Evolutionary conservation across 1,140 invertebrate species (phyloP), one percentile per base, ranked within the genome.

Genomic region (Ostrea denselamellosa): DNA sequence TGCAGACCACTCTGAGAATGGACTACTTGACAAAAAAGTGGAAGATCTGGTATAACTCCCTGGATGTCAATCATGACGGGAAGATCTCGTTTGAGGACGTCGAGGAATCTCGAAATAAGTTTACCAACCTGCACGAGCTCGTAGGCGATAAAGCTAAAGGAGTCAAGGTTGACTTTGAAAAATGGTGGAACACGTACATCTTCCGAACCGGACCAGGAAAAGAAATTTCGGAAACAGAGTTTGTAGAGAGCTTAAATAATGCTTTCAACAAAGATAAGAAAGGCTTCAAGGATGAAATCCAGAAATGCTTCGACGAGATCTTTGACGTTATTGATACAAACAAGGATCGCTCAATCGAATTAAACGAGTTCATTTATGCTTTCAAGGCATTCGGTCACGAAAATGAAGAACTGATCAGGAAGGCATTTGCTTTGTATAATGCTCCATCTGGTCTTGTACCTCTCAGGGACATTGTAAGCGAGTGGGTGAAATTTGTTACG

Each of bases 251-350:
- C 14, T 83, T 90, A 17, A 84, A 54, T 14, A 56, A 62, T 5
- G 62, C 89, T 10, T 90, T 85, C 71, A 71, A 12, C 0, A 65
- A 85, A 14, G 90, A 91, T 62, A 91, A 90, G 58, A 83, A 19
- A 7, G 86, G 81, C 8, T 91, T 89, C 71, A 77, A 19, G 0
- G n/a, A 25, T 9, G 71, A 84, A 22, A 91, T 91, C 85, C 28
- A 85, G 14, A 44, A 83, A 22, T 91, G 91, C 51, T 91, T 90
- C 83, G 86, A 91, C 25, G 86, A 8, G 2, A 83, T 91, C 28
- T 91, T 91, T 83, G 89, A 90, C 65, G 91, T 91, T 28, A 91
- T 91, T 22, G 91, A 91, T 44, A 91, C 91, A 12, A 91, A 91
- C 83, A 89, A 91, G 65, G 91, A 91, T 54, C 86, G 90, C 54